A percentile compares a stretch with the other conserved stretches of the same genome.
phyloP scores from a whole-genome alignment of 2,797 vertebrate genomes.

The Atherinosoma microstoma region DNA sequence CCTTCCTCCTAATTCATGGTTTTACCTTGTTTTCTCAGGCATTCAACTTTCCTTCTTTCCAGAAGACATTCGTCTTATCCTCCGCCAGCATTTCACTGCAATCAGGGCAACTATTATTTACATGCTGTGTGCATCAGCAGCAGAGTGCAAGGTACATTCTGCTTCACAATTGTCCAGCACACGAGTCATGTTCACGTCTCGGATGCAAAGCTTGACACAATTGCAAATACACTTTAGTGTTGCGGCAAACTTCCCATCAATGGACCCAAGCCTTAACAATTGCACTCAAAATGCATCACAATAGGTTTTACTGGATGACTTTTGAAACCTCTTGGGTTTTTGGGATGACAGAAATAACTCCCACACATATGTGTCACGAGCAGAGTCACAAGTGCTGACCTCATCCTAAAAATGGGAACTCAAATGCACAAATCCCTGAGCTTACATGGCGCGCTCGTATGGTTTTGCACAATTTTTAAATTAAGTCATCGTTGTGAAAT shows the following conservation, averaged over 20 bases:
- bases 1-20: conserved; percentile 26
- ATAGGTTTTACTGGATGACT: conserved; percentile 2
- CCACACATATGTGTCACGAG: conserved; percentile 36
- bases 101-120: conserved; percentile 61
- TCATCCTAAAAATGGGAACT: conserved; percentile 55
- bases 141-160: conserved; percentile 28
- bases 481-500: conserved; percentile 20
- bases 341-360: conserved; percentile 11
- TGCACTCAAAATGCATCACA: conserved; percentile 15
- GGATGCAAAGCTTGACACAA: conserved; percentile 7
- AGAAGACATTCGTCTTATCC: conserved; percentile 58
- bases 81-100: conserved; percentile 61
- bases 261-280: conserved; percentile 10
- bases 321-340: neutral
- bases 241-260: conserved; percentile 7
- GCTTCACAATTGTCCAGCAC: conserved; percentile 53
- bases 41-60: conserved; percentile 59
- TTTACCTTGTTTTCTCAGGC: conserved; percentile 67
- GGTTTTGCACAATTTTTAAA: neutral
- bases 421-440: neutral
- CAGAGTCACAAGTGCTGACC: conserved; percentile 1
- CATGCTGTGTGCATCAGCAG: conserved; percentile 49
- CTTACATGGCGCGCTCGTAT: neutral
- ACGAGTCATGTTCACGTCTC: conserved; percentile 42
- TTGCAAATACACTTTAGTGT: neutral